Evolutionary conservation across 2,888 invertebrate genomes (phyloP), one percentile per base, ranked within the genome.

Genomic region (Andrena minutula): DNA sequence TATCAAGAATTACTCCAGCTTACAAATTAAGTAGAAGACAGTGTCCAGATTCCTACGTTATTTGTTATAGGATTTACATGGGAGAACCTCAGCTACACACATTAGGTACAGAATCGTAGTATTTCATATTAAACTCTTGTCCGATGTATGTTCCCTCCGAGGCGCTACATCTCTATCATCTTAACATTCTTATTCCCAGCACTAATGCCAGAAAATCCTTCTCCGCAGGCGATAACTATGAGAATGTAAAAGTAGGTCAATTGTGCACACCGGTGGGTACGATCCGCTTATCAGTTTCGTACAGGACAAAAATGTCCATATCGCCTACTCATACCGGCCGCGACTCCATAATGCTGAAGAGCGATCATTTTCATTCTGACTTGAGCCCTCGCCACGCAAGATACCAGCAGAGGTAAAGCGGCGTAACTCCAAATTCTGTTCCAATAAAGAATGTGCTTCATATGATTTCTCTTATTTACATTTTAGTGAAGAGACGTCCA

Each of bases 1-100:
- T 98, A 56, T 97, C 98, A 35, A 96, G 99, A 92, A 97, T 98
- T 81, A 98, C 98, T 58, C 99, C 99, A 6, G 98, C 98, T 20
- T 99, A 99, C 92, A 98, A 98, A 94, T 94, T 99, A 83, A 98
- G 98, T n/a, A 95, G 98, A 79, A 95, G 97, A 64, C 99, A 99
- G 94, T 96, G 97, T 69, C 96, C 97, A 10, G 98, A 99, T 89
- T 97, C 98, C 2, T 99, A 97, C 94, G 96, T 97, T 85, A 97
- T 99, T 86, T 97, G 97, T 92, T 99, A 99, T 94, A 96, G 97
- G 91, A 96, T 98, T 91, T 97, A 97, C 94, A 96, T 97, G 89
- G 98, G 97, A 41, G 96, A 97, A 90, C 97, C 97, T 1, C 96
- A 97, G 91, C 94, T 96, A 78, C 96, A 97, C 90, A 95, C 95